These are phyloP conservation scores for Trematomus loennbergii DNA, from an alignment of 2,113 vertebrate genomes.

Conservation along the genomic window DNA sequence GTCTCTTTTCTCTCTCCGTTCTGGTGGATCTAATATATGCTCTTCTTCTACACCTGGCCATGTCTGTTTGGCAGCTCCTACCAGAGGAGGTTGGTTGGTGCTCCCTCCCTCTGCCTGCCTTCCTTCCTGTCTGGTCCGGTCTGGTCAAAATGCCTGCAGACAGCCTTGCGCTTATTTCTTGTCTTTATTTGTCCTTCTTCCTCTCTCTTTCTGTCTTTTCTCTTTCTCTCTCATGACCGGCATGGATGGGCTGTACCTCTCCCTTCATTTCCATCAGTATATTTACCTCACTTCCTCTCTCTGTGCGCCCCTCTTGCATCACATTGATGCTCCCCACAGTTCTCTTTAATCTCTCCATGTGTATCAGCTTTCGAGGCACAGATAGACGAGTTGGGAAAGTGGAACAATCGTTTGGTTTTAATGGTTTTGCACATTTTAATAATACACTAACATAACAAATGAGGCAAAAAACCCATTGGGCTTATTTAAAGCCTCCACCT, in stretches of 20 bases:
- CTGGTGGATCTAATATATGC: conserved; percentile 81
- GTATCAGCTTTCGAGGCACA: conserved; percentile 28
- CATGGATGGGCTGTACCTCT: conserved; percentile 72
- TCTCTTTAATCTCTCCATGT: too few relatives aligned
- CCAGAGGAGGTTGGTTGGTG: conserved; percentile 88
- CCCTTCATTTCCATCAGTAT: conserved; percentile 50
- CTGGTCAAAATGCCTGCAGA: conserved; percentile 79
- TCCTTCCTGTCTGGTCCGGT: conserved; percentile 74
- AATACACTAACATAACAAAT: too few relatives aligned
- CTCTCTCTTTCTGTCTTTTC: conserved; percentile 43
- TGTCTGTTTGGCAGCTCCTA: conserved; percentile 85
- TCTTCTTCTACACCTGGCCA: conserved; percentile 80
- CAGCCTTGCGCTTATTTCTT: conserved; percentile 63
- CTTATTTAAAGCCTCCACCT: too few relatives aligned
- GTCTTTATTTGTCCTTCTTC: not conserved
- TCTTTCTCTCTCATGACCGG: conserved; percentile 67
- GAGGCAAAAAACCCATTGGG: too few relatives aligned
- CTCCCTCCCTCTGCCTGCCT: conserved; percentile 81
- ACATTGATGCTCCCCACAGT: conserved; percentile 26
- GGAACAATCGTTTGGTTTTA: not conserved
- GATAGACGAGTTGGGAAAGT: conserved; percentile 28
- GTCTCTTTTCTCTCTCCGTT: conserved; percentile 77
- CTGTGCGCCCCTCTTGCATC: conserved; percentile 30
- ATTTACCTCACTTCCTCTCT: conserved; percentile 55
- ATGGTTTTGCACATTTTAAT: too few relatives aligned